Evolutionary conservation across 2,888 invertebrate genomes (phyloP), one percentile per base, ranked within the genome.

Genomic region (Conus canariensis): DNA sequence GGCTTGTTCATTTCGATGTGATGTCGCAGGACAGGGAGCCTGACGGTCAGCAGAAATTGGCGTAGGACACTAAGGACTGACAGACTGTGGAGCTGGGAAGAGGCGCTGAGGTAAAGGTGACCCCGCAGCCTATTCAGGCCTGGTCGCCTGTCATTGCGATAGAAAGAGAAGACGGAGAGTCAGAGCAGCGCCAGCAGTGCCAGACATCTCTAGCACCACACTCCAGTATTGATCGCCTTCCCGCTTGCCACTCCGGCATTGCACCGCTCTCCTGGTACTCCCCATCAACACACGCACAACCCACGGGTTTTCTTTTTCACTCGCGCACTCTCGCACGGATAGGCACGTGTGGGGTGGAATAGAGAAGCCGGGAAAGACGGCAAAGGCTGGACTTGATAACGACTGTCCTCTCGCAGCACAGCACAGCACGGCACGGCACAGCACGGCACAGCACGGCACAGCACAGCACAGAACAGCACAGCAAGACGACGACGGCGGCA

Each of bases 361-460:
- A 80, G 45, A 12, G 80, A 80, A 45, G 22, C 19, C 5, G 16
- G 3, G 45, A 45, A 0, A 45, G 80, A 80, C 14, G 80, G 80
- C 45, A 80, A 45, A 80, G 80, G 80, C 80, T 45, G 80, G 22
- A 45, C 45, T 45, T 45, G 45, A 45, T 45, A 45, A 45, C 80
- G 80, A 45, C 14, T 19, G 10, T 45, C 30, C 45, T 45, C 14
- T 80, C 80, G 16, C 80, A 80, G 80, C 80, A 80, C 80, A 80
- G 80, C 80, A 80, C 30, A 16, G 80, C 80, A 80, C 45, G 16
- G 77, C 77, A 77, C 77, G 77, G 77, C 30, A 77, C 77, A 30
- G 70, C 70, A 74, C 8, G 16, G n/a, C 7, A 74, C 70, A 74
- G 70, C 70, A 30, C 77, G 30, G 77, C 77, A 77, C 77, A 45